Percentiles rank a stretch among this genome's conserved stretches.
These are phyloP conservation scores for Anarrhichthys ocellatus DNA, from an alignment of 2,113 vertebrate species.

Conservation along the genomic window DNA sequence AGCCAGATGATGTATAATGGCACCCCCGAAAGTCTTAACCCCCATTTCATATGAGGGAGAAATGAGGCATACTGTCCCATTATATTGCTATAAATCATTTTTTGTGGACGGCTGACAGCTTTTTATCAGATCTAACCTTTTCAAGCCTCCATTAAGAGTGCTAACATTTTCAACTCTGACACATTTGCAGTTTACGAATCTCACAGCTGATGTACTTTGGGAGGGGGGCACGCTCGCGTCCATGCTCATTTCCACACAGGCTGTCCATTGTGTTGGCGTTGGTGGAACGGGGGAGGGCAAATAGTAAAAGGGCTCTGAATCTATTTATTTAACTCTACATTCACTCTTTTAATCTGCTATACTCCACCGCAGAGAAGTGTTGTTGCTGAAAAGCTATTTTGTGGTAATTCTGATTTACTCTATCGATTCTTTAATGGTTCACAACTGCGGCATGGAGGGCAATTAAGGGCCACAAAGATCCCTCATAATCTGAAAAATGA, in stretches of 20 bases:
- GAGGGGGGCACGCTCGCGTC: conserved; percentile 82
- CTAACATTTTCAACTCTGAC: conserved; percentile 99
- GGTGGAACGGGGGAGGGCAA: conserved; percentile 27
- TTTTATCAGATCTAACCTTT: conserved; percentile 99
- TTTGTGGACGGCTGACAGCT: conserved; percentile 94
- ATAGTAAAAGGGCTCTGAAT: conserved; percentile 23
- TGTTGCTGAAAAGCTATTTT: conserved; percentile 28
- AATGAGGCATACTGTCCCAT: conserved; percentile 99
- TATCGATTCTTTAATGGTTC: conserved; percentile 37
- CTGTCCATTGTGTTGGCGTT: conserved; percentile 58
- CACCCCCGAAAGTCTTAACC: conserved; percentile 90
- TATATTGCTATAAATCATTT: conserved; percentile 98
- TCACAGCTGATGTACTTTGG: conserved; percentile 97
- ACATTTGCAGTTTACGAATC: conserved; percentile 95
- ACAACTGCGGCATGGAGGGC: conserved; percentile 3
- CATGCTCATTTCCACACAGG: conserved; percentile 79
- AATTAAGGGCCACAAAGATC: conserved; percentile 14
- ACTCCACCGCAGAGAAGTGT: conserved; percentile 1
- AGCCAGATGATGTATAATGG: conserved; percentile 91
- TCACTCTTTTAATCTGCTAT: conserved; percentile 47
- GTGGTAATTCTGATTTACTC: conserved; percentile 27
- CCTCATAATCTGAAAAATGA: conserved; percentile 36
- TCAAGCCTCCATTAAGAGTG: conserved; percentile 96
- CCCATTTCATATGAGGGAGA: conserved; percentile 93
- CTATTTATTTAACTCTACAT: conserved; percentile 47